Conservation (phyloP, 1,140 invertebrate species). For the Epicauta chinensis region DNA sequence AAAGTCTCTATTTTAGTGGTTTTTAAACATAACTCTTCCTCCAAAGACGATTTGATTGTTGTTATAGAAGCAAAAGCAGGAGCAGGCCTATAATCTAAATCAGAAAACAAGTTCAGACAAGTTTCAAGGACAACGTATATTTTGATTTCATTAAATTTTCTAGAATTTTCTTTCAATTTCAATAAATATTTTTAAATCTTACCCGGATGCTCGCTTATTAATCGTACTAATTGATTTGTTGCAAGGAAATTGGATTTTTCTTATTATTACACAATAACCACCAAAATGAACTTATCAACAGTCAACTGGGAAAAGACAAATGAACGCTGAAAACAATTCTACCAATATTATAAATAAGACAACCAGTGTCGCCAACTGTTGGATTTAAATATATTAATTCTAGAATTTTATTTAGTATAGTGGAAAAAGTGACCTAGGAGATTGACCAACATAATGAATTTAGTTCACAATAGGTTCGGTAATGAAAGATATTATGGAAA, state of each 20-base stretch:
- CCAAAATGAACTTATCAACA: background rate
- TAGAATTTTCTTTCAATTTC: background rate
- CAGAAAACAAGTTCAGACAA: constrained; percentile 1
- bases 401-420: too few relatives aligned
- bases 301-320: too few relatives aligned
- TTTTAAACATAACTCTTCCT: constrained; percentile 1
- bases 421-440: too few relatives aligned
- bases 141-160: constrained; percentile 4
- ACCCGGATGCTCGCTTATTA: constrained; percentile 18
- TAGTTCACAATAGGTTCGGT: too few relatives aligned
- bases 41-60: background rate
- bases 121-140: constrained; percentile 1
- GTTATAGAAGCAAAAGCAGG: constrained; percentile 29
- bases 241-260: background rate
- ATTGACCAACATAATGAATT: too few relatives aligned
- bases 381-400: too few relatives aligned
- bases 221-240: background rate
- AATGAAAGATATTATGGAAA: too few relatives aligned
- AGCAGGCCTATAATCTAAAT: constrained; percentile 32
- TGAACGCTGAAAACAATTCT: too few relatives aligned
- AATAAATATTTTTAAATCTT: constrained; percentile 9
- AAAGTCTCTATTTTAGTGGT: too few relatives aligned
- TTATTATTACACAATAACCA: background rate
- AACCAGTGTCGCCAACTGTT: too few relatives aligned
- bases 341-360: too few relatives aligned